Evolutionary conservation across 1,140 invertebrate genomes (phyloP).

Genomic region (Anoplolepis gracilipes): DNA sequence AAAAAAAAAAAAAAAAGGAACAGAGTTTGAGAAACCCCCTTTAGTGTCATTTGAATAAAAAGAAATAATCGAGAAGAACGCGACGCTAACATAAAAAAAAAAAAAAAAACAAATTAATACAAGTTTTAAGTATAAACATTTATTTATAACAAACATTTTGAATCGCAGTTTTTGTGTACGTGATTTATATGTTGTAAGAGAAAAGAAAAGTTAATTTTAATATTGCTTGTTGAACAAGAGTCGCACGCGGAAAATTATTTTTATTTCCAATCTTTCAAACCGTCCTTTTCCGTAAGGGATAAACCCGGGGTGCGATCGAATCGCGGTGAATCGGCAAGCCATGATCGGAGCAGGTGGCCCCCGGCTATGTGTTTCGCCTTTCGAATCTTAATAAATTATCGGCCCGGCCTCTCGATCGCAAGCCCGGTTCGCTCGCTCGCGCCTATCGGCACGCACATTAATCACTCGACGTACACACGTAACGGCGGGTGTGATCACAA

Average conservation of each 20-base stretch:
- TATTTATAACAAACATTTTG: neutral
- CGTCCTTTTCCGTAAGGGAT: neutral
- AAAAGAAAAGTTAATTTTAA: neutral
- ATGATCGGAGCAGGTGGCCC: constrained; percentile 60
- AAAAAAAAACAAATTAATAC: constrained; percentile 24
- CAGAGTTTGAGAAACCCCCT: neutral
- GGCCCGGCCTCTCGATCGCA: constrained; percentile 61
- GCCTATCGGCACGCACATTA: constrained; percentile 80
- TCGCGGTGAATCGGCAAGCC: constrained; percentile 54
- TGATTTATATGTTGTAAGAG: neutral
- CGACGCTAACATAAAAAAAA: neutral
- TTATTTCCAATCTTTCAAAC: neutral
- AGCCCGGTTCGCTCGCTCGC: constrained; percentile 31
- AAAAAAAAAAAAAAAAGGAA: constrained; percentile 4
- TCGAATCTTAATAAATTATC: constrained; percentile 83
- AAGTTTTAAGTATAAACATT: neutral
- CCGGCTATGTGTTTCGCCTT: constrained; percentile 70
- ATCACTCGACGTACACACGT: constrained; percentile 73
- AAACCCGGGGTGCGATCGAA: constrained; percentile 26
- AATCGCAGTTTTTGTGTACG: neutral
- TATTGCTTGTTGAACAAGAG: neutral
- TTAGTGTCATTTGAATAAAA: constrained; percentile 2
- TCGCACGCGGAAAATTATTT: neutral
- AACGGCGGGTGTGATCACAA: constrained; percentile 40
- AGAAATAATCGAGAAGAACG: constrained; percentile 32